These are phyloP conservation scores for Epinephelus fuscoguttatus DNA, from an alignment of 2,113 vertebrate genomes.

Conservation along the genomic window DNA sequence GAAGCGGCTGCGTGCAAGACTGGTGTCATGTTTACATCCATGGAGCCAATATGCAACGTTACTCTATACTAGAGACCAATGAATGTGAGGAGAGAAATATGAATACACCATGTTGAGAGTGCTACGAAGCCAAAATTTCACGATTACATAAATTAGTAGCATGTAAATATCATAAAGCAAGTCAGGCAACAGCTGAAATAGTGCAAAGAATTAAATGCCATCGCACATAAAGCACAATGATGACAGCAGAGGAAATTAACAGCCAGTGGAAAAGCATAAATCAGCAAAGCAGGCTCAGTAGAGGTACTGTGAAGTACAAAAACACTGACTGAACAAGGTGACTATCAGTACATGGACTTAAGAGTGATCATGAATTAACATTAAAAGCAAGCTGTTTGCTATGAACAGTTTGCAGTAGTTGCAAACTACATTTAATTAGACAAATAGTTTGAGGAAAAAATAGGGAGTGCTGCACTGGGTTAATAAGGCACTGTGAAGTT, in stretches of 20 bases:
- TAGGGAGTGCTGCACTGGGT: too few species aligned
- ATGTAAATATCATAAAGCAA: neutral
- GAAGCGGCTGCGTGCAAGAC: neutral
- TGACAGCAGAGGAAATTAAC: neutral
- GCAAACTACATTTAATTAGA: too few species aligned
- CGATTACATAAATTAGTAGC: neutral
- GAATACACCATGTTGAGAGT: neutral
- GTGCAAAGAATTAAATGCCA: neutral
- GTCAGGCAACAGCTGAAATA: slow-evolving; percentile 2
- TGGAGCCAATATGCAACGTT: neutral
- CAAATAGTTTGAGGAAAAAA: too few species aligned
- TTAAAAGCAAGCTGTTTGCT: too few species aligned
- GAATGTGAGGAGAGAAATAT: neutral
- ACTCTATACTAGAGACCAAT: neutral
- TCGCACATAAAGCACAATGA: neutral
- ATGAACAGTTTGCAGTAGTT: too few species aligned
- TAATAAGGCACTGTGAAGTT: too few species aligned
- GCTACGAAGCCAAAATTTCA: neutral
- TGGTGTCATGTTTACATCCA: neutral
- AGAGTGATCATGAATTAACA: too few species aligned
- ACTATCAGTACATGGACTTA: too few species aligned
- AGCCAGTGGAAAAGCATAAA: too few species aligned
- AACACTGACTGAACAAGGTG: neutral
- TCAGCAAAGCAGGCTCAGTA: neutral
- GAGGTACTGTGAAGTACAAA: neutral